Evolutionary conservation across 2,797 vertebrate species (phyloP), one percentile per base, ranked within the genome.

Genomic region (Trematomus bernacchii): DNA sequence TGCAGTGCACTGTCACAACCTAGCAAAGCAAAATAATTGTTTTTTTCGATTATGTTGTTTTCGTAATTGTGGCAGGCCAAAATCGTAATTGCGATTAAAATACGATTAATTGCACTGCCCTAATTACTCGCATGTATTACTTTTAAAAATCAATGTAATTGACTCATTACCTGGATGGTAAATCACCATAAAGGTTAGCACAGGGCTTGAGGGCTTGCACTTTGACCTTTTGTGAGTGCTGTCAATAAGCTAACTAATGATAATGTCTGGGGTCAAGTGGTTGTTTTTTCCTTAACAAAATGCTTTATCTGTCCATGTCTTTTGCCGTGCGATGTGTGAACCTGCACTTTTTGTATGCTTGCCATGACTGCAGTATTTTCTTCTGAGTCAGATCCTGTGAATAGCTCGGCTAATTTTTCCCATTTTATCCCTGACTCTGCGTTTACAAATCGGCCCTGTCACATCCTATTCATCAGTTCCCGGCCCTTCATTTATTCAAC

Each of bases 321-420:
- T 8, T 21, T 48, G 65, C 8, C 6, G 23, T 67, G 51, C 57
- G 16, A 37, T 58, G 51, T 19, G 50, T 42, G 76, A n/a, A 1
- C 18, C 33, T 62, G 27, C 18, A 37, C 52, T 43, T 71, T 79
- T 51, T 60, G 52, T 81, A 54, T 61, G 68, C 43, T 66, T 79
- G 77, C 78, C 48, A 43, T 71, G 74, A 85, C 84, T 83, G 87
- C 82, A 83, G 68, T 74, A 83, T 87, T 90, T 87, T 85, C 42
- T 78, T 91, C 82, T 85, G 77, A 89, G 86, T 91, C 86, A 89
- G 85, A 90, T 88, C 84, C 82, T 88, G 76, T 81, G 76, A 91
- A 83, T 71, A 85, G 82, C 86, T 86, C 4, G 19, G 80, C 85
- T 89, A 80, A 87, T 90, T 90, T 87, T 85, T 71, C 71, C 76